Evolutionary conservation across 2,888 invertebrate species (phyloP).

Genomic region (Tinea semifulvella): DNA sequence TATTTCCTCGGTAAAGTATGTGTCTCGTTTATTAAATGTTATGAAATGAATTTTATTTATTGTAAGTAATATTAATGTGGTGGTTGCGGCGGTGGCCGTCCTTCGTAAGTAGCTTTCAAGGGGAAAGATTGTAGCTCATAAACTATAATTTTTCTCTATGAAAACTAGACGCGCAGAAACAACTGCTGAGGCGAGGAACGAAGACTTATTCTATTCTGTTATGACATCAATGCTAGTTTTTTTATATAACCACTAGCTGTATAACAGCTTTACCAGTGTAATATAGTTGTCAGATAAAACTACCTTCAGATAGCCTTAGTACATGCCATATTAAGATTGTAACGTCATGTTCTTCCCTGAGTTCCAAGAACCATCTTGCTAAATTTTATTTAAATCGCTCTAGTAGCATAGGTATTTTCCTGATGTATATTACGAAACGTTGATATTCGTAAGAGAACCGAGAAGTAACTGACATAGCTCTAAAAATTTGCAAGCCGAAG

Average conservation of each 20-base stretch:
- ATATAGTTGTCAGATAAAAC: too few relatives aligned
- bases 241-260: slow-evolving; percentile 2
- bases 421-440: too few relatives aligned
- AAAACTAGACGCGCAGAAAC: slow-evolving; percentile 18
- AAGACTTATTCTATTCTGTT: slow-evolving; percentile 7
- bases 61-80: slow-evolving; percentile 50
- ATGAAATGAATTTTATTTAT: slow-evolving; percentile 41
- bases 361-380: too few relatives aligned
- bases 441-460: too few relatives aligned
- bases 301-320: too few relatives aligned
- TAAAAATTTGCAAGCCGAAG: too few relatives aligned
- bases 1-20: slow-evolving; percentile 2
- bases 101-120: slow-evolving; percentile 45
- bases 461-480: too few relatives aligned
- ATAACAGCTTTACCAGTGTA: too few relatives aligned
- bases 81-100: slow-evolving; percentile 23
- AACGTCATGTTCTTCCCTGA: too few relatives aligned
- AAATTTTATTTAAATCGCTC: too few relatives aligned
- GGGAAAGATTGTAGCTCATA: slow-evolving; percentile 48
- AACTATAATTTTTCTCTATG: slow-evolving; percentile 58
- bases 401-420: too few relatives aligned
- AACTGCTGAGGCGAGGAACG: background rate
- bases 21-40: slow-evolving; percentile 33
- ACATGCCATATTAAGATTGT: too few relatives aligned
- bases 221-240: background rate